Conservation (phyloP, 2,113 vertebrate genomes). For the Monopterus albus region DNA sequence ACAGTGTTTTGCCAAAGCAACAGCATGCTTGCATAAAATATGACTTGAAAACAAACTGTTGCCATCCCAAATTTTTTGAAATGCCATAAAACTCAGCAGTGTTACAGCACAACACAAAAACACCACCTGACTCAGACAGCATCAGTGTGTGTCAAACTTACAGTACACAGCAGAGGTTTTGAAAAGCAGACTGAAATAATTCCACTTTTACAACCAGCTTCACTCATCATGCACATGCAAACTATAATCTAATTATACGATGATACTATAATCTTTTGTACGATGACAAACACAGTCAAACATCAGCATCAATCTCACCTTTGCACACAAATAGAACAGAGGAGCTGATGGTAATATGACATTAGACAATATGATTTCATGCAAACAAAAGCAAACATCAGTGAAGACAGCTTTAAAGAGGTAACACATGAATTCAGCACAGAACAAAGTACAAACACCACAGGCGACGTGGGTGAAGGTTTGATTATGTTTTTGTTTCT, state of each 20-base stretch:
- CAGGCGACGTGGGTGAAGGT: neutral
- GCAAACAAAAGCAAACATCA: constrained; percentile 15
- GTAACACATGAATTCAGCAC: neutral
- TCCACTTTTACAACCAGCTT: neutral
- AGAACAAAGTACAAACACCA: constrained; percentile 12
- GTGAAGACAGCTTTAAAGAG: no score
- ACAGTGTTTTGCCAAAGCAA: no score
- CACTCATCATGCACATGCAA: neutral
- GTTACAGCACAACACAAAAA: constrained; percentile 23
- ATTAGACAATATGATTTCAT: constrained; percentile 17
- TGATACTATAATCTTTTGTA: no score
- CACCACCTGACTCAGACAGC: constrained; percentile 15
- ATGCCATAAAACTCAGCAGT: constrained; percentile 32
- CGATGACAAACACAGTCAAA: neutral
- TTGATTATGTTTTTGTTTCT: constrained; percentile 29
- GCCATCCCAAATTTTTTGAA: constrained; percentile 13
- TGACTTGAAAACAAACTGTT: constrained; percentile 13
- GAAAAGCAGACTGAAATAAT: neutral
- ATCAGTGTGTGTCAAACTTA: constrained; percentile 26
- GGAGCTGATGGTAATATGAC: neutral
- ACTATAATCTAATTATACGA: neutral
- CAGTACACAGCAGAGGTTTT: neutral
- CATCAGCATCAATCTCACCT: neutral
- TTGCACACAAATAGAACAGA: neutral
- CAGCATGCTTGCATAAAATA: neutral